A percentile compares a stretch with the other conserved stretches of the same genome.
These are phyloP conservation scores for Amphiprion clarkii DNA, from an alignment of 2,797 vertebrate genomes.

Conservation along the genomic window DNA sequence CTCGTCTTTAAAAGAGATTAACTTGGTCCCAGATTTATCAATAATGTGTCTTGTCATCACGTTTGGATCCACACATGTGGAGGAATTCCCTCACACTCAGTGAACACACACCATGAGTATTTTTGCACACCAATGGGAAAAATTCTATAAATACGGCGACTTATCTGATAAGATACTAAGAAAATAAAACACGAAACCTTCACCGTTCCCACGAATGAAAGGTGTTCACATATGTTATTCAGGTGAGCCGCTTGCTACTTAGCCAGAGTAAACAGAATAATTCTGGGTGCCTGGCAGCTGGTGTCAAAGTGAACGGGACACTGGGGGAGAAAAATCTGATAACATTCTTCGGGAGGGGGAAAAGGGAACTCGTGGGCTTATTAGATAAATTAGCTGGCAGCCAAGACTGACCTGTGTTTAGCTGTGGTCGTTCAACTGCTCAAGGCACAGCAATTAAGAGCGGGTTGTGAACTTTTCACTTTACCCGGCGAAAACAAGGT, in stretches of 20 bases:
- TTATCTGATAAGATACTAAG: slow-evolving; percentile 57
- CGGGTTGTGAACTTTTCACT: slow-evolving; percentile 69
- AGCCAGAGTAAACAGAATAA: slow-evolving; percentile 71
- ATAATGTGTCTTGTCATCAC: slow-evolving; percentile 30
- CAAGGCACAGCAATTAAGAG: slow-evolving; percentile 59
- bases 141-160: slow-evolving; percentile 43
- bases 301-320: slow-evolving; percentile 63
- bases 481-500: slow-evolving; percentile 53
- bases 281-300: slow-evolving; percentile 64
- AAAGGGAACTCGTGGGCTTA: slow-evolving; percentile 56
- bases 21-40: slow-evolving; percentile 31
- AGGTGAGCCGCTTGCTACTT: slow-evolving; percentile 44
- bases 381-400: slow-evolving; percentile 66
- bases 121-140: slow-evolving; percentile 42
- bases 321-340: slow-evolving; percentile 70
- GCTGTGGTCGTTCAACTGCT: slow-evolving; percentile 53
- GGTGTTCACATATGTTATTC: slow-evolving; percentile 59
- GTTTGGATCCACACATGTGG: slow-evolving; percentile 10
- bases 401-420: slow-evolving; percentile 57
- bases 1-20: slow-evolving; percentile 44
- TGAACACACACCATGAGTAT: slow-evolving; percentile 43
- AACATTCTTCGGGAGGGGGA: slow-evolving; percentile 62
- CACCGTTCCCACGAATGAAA: slow-evolving; percentile 60
- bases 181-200: slow-evolving; percentile 67
- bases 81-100: slow-evolving; percentile 18